A percentile compares a stretch with the other conserved stretches of the same genome.
Evolutionary conservation across 2,888 invertebrate species (phyloP).

Genomic region (Tenthredo notha): DNA sequence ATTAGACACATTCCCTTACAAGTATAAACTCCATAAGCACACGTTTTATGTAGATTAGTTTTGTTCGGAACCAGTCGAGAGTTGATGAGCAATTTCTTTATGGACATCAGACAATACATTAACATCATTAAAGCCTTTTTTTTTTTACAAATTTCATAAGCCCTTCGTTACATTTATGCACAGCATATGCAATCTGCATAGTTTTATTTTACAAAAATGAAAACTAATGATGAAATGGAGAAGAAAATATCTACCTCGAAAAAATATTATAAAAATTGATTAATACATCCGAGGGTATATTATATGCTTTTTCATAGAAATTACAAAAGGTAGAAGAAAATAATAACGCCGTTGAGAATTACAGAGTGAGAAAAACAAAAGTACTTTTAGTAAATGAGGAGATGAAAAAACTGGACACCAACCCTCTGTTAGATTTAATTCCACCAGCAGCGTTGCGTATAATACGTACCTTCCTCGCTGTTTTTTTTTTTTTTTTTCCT

Average conservation of each 20-base stretch:
- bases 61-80: not conserved
- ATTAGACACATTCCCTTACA: not conserved
- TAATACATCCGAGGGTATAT: not conserved
- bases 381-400: conserved; percentile 50
- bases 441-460: conserved; percentile 32
- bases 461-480: not conserved
- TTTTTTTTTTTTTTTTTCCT: not conserved
- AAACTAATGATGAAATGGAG: not conserved
- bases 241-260: not conserved
- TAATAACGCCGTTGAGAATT: conserved; percentile 26
- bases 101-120: not conserved
- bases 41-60: not conserved
- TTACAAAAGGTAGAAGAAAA: not conserved
- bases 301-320: not conserved
- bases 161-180: not conserved
- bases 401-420: conserved; percentile 51
- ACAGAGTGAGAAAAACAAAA: conserved; percentile 35
- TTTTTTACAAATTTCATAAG: not conserved
- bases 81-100: not conserved
- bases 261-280: not conserved
- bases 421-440: conserved; percentile 50
- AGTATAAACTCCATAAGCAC: not conserved
- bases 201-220: not conserved
- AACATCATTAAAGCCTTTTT: not conserved
- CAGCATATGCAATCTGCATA: not conserved